Percentiles rank a stretch among this genome's conserved stretches.
Conservation (phyloP, 2,797 vertebrate genomes). For the Heterohyrax brucei region DNA sequence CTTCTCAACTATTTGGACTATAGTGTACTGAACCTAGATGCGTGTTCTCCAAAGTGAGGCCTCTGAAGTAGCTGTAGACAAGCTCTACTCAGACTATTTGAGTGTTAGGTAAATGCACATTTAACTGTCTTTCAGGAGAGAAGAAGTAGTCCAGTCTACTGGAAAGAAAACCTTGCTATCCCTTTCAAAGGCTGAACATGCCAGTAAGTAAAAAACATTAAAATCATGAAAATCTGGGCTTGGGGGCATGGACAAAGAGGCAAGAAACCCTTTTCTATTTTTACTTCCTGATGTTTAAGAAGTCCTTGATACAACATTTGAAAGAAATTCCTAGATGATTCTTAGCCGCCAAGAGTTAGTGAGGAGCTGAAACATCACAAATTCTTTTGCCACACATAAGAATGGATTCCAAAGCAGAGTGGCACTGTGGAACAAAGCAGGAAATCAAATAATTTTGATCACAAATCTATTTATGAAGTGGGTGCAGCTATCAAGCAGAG, state of each 20-base stretch:
- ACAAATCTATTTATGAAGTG: constrained; percentile 3
- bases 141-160: constrained; percentile 28
- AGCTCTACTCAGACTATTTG: not conserved
- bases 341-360: not conserved
- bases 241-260: not conserved
- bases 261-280: constrained; percentile 38
- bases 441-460: not conserved
- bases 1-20: not conserved
- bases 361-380: not conserved
- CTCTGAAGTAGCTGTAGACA: constrained; percentile 42
- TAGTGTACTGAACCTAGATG: constrained; percentile 3
- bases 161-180: constrained; percentile 12
- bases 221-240: not conserved
- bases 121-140: not conserved
- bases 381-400: not conserved
- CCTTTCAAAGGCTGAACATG: not conserved
- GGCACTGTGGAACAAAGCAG: not conserved
- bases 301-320: constrained; percentile 1
- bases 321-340: constrained; percentile 57
- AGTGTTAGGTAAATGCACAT: constrained; percentile 17
- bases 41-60: constrained; percentile 16
- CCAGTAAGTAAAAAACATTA: constrained; percentile 21
- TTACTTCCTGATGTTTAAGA: constrained; percentile 34
- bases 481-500: not conserved
- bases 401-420: not conserved